These are phyloP conservation scores for Puntigrus tetrazona DNA, from an alignment of 2,113 vertebrate species.

Conservation along the genomic window DNA sequence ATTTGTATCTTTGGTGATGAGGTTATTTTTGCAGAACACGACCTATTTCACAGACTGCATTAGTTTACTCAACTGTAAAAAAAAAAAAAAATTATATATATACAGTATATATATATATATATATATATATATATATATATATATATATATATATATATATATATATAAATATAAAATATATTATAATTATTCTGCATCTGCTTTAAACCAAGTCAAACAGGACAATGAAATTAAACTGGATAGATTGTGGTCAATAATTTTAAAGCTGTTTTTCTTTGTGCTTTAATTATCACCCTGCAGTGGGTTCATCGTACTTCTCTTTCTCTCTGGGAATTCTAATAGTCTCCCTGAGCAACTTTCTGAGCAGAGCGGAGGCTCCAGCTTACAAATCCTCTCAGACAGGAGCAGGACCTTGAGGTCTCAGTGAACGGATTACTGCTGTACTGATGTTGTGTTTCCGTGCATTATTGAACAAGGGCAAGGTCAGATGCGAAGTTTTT, in stretches of 20 bases:
- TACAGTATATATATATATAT: too few species aligned
- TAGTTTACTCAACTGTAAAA: not conserved
- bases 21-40: not conserved
- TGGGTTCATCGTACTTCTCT: not conserved
- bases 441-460: conserved; percentile 3
- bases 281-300: not conserved
- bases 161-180: too few species aligned
- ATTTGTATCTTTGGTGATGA: not conserved
- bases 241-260: conserved; percentile 4
- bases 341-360: not conserved
- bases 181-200: too few species aligned
- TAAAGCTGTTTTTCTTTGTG: not conserved
- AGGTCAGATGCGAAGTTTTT: conserved; percentile 11
- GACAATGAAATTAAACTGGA: not conserved
- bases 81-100: not conserved
- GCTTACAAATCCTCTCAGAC: conserved; percentile 27
- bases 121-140: too few species aligned
- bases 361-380: not conserved
- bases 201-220: not conserved
- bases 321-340: conserved; percentile 13
- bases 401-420: conserved; percentile 36
- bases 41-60: not conserved
- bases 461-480: conserved; percentile 41
- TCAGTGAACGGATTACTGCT: conserved; percentile 18
- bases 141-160: too few species aligned